Evolutionary conservation across 2,797 vertebrate genomes (phyloP).

Genomic region (Aulostomus chinensis): DNA sequence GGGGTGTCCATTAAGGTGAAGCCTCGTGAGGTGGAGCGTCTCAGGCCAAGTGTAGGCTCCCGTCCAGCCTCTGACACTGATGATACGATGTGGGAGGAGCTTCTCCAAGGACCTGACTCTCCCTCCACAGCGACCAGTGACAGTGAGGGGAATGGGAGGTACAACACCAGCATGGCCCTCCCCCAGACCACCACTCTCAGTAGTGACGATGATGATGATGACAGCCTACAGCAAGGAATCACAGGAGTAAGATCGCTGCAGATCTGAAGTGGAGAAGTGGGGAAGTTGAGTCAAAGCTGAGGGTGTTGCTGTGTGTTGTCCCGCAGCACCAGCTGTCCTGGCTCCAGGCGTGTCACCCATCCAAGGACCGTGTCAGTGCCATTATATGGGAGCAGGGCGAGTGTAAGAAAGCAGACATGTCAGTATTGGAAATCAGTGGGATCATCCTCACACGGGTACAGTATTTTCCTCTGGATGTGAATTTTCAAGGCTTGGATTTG

Average conservation of each 20-base stretch:
- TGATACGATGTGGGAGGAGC: conserved; percentile 95
- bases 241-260: conserved; percentile 62
- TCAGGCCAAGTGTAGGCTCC: conserved; percentile 81
- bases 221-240: conserved; percentile 87
- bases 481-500: too few species aligned
- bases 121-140: conserved; percentile 89
- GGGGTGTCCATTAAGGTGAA: conserved; percentile 27
- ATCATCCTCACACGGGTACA: conserved; percentile 94
- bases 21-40: conserved; percentile 63
- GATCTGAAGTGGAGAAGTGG: too few species aligned
- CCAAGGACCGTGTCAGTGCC: conserved; percentile 92
- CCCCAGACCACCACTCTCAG: conserved; percentile 73
- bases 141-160: conserved; percentile 84
- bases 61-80: conserved; percentile 93
- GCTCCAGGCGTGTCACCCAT: conserved; percentile 94
- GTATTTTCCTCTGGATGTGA: too few species aligned
- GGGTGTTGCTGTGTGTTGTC: too few species aligned
- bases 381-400: conserved; percentile 97
- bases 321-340: conserved; percentile 90
- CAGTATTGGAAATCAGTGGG: conserved; percentile 96
- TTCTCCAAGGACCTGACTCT: conserved; percentile 91
- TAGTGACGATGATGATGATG: conserved; percentile 87
- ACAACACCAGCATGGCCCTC: conserved; percentile 55
- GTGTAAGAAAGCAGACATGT: conserved; percentile 98
- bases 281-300: too few species aligned